A percentile compares a stretch with the other conserved stretches of the same genome.
Conservation (phyloP, 2,113 vertebrate genomes). For the Antechinus flavipes region DNA sequence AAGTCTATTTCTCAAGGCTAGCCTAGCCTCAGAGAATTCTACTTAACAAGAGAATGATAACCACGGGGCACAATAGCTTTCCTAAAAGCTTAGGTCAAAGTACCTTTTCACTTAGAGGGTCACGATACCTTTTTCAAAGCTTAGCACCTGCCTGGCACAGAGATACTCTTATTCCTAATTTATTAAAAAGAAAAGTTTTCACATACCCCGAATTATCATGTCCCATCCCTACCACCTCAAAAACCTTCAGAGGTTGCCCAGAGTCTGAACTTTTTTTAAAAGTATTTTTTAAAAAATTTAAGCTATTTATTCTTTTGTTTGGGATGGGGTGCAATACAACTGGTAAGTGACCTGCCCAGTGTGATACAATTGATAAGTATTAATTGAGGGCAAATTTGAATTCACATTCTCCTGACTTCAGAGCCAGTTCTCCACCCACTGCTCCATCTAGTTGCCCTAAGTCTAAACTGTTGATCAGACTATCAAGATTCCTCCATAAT, state of each 20-base stretch:
- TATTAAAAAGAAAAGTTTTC: constrained; percentile 19
- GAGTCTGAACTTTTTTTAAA: no score
- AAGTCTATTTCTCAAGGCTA: constrained; percentile 40
- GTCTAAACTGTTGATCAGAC: neutral
- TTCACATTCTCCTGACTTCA: no score
- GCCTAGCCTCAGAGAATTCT: neutral
- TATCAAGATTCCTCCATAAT: neutral
- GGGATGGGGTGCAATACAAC: no score
- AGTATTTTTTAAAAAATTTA: no score
- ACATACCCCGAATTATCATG: neutral
- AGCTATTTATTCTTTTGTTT: no score
- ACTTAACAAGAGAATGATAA: neutral
- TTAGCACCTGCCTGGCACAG: neutral
- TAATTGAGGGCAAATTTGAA: no score
- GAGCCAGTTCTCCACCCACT: no score
- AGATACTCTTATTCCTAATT: neutral
- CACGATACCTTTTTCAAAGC: constrained; percentile 11
- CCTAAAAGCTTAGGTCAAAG: constrained; percentile 13
- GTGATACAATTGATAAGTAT: no score
- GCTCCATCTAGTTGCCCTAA: no score
- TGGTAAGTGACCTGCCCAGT: no score
- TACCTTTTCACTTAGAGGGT: constrained; percentile 10
- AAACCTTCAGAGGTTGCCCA: neutral
- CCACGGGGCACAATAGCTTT: neutral
- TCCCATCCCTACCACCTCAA: neutral